phyloP scores from a whole-genome alignment of 2,888 invertebrate species.

The Drosophila percnosoma region DNA sequence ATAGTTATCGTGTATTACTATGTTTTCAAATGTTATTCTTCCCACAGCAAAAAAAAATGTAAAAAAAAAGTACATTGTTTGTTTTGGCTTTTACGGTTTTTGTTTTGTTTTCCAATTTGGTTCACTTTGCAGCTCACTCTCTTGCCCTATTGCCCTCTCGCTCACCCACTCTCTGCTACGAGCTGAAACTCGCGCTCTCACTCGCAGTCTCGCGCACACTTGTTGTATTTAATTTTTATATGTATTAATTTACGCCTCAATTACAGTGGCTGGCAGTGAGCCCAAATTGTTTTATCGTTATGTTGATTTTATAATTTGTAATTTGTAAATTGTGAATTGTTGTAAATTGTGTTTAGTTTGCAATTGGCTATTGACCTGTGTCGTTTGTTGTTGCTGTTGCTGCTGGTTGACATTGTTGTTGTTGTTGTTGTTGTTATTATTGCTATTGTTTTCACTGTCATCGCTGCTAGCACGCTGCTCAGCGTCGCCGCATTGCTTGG shows the following conservation, averaged over 20 bases:
- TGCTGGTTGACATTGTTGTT: constrained; percentile 44
- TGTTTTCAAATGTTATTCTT: not conserved
- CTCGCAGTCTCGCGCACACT: constrained; percentile 1
- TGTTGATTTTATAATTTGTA: constrained; percentile 16
- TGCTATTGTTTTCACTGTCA: constrained; percentile 49
- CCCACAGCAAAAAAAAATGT: not conserved
- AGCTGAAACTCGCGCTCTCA: constrained; percentile 1
- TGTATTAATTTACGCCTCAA: constrained; percentile 27
- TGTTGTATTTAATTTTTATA: constrained; percentile 10
- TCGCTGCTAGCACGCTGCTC: constrained; percentile 43
- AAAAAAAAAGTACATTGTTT: not conserved
- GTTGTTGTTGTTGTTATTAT: constrained; percentile 22
- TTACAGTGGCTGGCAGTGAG: constrained; percentile 33
- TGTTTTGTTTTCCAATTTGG: constrained; percentile 14
- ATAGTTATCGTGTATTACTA: not conserved
- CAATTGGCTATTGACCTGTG: constrained; percentile 51
- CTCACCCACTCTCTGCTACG: not conserved
- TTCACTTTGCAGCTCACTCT: constrained; percentile 19
- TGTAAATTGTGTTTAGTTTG: constrained; percentile 26
- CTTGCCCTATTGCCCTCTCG: not conserved
- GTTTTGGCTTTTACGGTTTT: constrained; percentile 3
- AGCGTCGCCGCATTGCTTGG: constrained; percentile 51
- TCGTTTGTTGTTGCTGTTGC: constrained; percentile 39
- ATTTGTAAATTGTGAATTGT: constrained; percentile 14
- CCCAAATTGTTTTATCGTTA: constrained; percentile 36